Evolutionary conservation across 2,797 vertebrate genomes (phyloP), one percentile per base, ranked within the genome.

Genomic region (Rhinoraja longicauda): DNA sequence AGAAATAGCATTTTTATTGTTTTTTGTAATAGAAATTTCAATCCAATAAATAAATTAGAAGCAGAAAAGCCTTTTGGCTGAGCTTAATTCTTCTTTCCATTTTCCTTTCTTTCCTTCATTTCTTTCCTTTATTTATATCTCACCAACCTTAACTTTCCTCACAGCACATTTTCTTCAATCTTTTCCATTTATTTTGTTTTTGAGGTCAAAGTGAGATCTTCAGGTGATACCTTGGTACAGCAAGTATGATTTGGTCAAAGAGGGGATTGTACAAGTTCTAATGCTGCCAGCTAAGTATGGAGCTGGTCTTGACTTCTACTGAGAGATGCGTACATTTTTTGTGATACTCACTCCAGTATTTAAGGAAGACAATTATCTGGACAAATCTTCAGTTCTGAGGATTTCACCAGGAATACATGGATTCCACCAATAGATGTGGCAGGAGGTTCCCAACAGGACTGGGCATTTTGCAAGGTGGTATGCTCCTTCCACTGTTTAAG

Each of bases 21-120:
- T 36, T 90, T 91, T 36, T 36, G 90, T 91, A 91, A 73, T 91
- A 91, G 64, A 70, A 45, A 45, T 91, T 91, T 36, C 39, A 72
- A 70, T 91, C 62, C 67, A 24, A 39, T 70, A 72, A 67, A 72
- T 91, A 91, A 45, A 91, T 91, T 73, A 32, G n/a, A 67, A 90
- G 39, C 88, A 70, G 59, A 29, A 70, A 36, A 26, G 2, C 9
- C 59, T 5, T 29, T 91, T 72, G n/a, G 64, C 62, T 70, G 72
- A 70, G 64, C 36, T 91, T 70, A 67, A 67, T 90, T 24, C 7
- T 64, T 2, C n/a, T n/a, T 45, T 72, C 26, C 36, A 70, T 53
- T 90, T 36, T 91, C 72, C 39, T 39, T 19, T 21, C 39, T 90
- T 72, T 21, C 72, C 21, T 26, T 39, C 67, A 32, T 90, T 72